Percentiles rank a stretch among this genome's conserved stretches.
Conservation (phyloP, 1,140 invertebrate genomes). For the Cardiocondyla obscurior region DNA sequence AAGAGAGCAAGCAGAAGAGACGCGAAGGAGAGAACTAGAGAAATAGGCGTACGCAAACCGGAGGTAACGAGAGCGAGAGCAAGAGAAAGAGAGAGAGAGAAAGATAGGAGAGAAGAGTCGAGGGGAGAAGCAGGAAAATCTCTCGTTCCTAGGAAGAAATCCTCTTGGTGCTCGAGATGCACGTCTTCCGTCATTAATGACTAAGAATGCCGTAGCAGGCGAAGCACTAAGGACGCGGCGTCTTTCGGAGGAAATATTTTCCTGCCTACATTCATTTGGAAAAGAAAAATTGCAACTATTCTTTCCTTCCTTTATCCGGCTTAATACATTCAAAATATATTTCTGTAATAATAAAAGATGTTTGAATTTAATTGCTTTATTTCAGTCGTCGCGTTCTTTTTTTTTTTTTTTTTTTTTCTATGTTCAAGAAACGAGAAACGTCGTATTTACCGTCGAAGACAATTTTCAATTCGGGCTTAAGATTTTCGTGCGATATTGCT, state of each 20-base stretch:
- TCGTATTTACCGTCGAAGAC: neutral
- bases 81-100: neutral
- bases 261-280: conserved; percentile 9
- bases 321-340: neutral
- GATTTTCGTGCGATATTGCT: neutral
- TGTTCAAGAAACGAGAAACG: neutral
- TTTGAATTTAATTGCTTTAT: neutral
- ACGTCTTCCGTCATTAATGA: conserved; percentile 43
- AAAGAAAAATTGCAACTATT: neutral
- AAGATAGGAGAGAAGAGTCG: neutral
- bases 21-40: conserved; percentile 33
- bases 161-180: conserved; percentile 36
- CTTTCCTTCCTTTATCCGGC: neutral
- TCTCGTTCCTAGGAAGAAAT: conserved; percentile 38
- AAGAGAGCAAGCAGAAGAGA: conserved; percentile 54
- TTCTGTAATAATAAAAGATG: neutral
- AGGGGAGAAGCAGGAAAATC: conserved; percentile 16
- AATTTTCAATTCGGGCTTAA: neutral
- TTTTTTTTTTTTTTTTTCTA: neutral
- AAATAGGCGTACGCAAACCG: conserved; percentile 31
- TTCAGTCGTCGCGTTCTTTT: neutral
- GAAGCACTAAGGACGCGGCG: conserved; percentile 30
- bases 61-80: neutral
- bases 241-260: conserved; percentile 26
- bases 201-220: conserved; percentile 32